A percentile compares a stretch with the other conserved stretches of the same genome.
Conservation (phyloP, 2,797 vertebrate species). For the Lindbergichthys nudifrons region DNA sequence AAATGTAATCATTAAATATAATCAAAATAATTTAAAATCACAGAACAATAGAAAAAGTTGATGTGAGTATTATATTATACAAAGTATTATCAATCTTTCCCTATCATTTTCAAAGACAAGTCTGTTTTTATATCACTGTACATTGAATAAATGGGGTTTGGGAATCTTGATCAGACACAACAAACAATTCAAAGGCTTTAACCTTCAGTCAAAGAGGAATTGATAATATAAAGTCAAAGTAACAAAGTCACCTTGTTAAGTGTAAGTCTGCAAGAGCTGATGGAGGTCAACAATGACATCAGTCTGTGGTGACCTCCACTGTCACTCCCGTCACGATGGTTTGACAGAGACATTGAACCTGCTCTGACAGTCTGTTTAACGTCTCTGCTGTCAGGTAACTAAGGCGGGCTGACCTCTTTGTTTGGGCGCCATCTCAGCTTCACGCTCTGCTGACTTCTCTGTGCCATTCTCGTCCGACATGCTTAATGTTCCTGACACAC, state of each 20-base stretch:
- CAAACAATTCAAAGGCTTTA: background rate
- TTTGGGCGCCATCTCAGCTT: slow-evolving; percentile 51
- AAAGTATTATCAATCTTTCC: background rate
- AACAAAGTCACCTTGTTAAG: background rate
- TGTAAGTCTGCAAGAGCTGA: slow-evolving; percentile 2
- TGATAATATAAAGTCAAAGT: background rate
- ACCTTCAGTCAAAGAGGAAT: background rate
- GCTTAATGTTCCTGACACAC: slow-evolving; percentile 39
- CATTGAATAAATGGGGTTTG: too few species aligned
- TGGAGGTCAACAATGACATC: slow-evolving; percentile 24
- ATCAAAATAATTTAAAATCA: too few species aligned
- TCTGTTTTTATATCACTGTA: too few species aligned
- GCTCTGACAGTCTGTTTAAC: slow-evolving; percentile 41
- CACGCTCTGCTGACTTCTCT: slow-evolving; percentile 31
- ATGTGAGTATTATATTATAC: too few species aligned
- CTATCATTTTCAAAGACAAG: background rate
- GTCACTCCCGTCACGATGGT: slow-evolving; percentile 21
- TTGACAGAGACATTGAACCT: slow-evolving; percentile 40
- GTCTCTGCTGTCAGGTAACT: slow-evolving; percentile 55
- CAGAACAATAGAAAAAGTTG: too few species aligned
- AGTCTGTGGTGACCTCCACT: slow-evolving; percentile 9
- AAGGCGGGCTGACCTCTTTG: slow-evolving; percentile 49
- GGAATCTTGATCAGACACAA: background rate
- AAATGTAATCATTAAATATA: too few species aligned
- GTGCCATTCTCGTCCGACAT: slow-evolving; percentile 24